Conservation (phyloP, 2,797 vertebrate genomes). For the Cyprinella venusta region DNA sequence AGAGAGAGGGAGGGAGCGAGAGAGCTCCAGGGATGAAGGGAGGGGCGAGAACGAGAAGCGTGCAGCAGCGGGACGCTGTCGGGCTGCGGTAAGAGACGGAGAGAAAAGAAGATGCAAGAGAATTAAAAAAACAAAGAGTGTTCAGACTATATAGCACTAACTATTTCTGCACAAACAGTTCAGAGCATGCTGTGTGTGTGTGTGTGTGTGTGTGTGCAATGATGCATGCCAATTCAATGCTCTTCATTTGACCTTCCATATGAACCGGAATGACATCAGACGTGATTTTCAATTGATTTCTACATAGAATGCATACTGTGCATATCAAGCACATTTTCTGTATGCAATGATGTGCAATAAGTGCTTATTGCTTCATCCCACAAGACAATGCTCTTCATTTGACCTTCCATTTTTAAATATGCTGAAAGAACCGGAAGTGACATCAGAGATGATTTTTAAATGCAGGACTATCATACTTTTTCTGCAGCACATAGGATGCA, state of each 20-base stretch:
- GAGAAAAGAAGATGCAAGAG: conserved; percentile 42
- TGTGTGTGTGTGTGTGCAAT: too few species aligned
- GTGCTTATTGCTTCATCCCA: background rate
- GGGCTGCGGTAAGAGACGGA: background rate
- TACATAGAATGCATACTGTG: background rate
- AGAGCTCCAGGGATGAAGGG: conserved; percentile 12
- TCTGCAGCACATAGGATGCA: background rate
- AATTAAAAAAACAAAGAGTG: conserved; percentile 15
- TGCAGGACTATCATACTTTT: background rate
- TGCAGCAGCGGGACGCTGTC: conserved; percentile 1
- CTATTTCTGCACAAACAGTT: background rate
- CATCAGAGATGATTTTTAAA: background rate
- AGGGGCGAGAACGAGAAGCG: conserved; percentile 4
- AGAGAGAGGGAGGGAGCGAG: conserved; percentile 13
- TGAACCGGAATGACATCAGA: background rate
- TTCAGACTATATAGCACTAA: background rate
- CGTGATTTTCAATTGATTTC: background rate
- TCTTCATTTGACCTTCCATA: background rate
- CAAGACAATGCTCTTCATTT: background rate
- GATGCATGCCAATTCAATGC: background rate
- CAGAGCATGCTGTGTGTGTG: background rate
- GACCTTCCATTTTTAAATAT: background rate
- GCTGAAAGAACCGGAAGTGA: background rate
- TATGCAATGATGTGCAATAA: background rate
- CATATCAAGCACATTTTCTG: background rate